These are phyloP conservation scores for Pampusana beccarii DNA, from an alignment of 2,113 vertebrate genomes.

Conservation along the genomic window DNA sequence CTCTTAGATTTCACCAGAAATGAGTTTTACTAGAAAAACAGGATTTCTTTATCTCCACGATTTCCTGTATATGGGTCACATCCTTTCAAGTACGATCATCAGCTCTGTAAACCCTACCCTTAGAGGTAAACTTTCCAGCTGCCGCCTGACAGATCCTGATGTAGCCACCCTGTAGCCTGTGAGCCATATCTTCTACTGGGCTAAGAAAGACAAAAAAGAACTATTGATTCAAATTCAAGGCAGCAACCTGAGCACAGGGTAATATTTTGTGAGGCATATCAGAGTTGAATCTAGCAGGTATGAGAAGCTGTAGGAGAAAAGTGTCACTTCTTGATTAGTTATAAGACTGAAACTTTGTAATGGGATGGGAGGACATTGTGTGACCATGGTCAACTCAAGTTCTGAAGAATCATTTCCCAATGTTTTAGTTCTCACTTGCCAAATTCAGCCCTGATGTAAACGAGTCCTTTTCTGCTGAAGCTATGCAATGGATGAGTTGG, in stretches of 20 bases:
- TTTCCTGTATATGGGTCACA: constrained; percentile 13
- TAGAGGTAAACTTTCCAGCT: not conserved
- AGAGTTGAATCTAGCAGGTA: not conserved
- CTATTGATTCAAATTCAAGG: not conserved
- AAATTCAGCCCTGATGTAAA: not conserved
- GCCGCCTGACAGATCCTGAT: not conserved
- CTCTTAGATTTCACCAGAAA: constrained; percentile 19
- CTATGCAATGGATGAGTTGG: not conserved
- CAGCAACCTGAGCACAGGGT: not conserved
- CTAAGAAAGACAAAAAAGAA: not conserved
- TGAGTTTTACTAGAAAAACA: constrained; percentile 4
- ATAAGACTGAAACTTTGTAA: not conserved
- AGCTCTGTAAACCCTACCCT: not conserved
- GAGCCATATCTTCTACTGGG: not conserved
- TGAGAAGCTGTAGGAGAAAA: not conserved
- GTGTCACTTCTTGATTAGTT: not conserved
- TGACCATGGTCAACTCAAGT: not conserved
- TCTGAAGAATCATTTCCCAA: not conserved
- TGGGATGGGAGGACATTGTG: not conserved
- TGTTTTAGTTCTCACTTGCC: not conserved
- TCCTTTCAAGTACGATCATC: not conserved
- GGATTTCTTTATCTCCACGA: not conserved
- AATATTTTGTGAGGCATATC: not conserved
- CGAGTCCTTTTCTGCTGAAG: not conserved
- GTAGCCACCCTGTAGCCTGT: not conserved